These are phyloP conservation scores for Pocillopora meandrina DNA, from an alignment of 92 coral and sea anemone genomes.

Conservation along the genomic window DNA sequence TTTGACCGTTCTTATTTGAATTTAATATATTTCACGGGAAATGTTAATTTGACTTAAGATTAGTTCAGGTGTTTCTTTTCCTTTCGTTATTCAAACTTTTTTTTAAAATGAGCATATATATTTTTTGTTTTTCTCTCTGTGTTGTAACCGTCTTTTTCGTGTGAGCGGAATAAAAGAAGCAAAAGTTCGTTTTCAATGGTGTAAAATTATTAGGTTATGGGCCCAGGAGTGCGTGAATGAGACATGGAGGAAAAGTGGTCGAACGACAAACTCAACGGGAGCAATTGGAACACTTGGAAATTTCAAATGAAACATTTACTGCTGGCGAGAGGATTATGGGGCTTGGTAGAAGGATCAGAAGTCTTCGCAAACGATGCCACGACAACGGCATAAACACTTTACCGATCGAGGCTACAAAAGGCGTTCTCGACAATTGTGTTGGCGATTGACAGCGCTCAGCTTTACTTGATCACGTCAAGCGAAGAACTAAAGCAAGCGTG, in stretches of 20 bases:
- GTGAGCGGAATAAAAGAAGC: no score
- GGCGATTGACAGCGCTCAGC: constrained; percentile 45
- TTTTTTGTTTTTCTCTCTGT: no score
- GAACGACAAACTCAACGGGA: constrained; percentile 35
- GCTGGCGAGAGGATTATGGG: constrained; percentile 48
- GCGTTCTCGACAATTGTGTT: constrained; percentile 33
- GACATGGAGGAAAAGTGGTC: constrained; percentile 55
- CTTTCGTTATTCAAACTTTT: no score
- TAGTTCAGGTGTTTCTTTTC: no score
- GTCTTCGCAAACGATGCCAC: constrained; percentile 18
- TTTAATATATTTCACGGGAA: no score
- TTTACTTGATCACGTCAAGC: constrained; percentile 50
- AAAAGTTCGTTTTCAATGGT: no score
- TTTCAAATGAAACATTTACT: constrained; percentile 58
- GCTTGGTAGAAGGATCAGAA: constrained; percentile 34
- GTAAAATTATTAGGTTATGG: constrained; percentile 41
- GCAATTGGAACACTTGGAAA: constrained; percentile 48
- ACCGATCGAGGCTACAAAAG: constrained; percentile 22
- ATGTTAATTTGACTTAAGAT: no score
- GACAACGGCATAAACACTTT: constrained; percentile 9
- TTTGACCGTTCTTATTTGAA: no score
- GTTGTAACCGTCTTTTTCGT: no score
- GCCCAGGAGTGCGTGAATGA: constrained; percentile 36
- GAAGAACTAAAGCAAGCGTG: constrained; percentile 51
- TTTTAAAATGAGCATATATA: no score